Evolutionary conservation across 1,140 invertebrate species (phyloP).

Genomic region (Melanaphis sacchari): DNA sequence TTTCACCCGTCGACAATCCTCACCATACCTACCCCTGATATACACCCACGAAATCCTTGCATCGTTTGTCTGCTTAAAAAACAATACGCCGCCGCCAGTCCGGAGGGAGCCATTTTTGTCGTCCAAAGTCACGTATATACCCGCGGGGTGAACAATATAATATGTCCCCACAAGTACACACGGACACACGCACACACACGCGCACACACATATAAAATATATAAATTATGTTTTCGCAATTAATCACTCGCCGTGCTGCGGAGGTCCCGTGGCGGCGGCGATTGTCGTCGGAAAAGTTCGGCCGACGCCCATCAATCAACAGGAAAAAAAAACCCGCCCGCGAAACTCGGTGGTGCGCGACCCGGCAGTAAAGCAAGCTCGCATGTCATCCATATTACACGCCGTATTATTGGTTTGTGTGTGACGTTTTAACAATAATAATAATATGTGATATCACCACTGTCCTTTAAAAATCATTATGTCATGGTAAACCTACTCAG

Average conservation of each 20-base stretch:
- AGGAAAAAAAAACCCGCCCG: background rate
- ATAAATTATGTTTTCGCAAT: slow-evolving; percentile 15
- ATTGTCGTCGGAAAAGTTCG: background rate
- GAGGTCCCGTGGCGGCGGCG: background rate
- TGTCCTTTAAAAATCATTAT: background rate
- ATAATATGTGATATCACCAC: background rate
- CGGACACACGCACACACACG: background rate
- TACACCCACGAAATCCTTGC: background rate
- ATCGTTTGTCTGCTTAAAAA: slow-evolving; percentile 7
- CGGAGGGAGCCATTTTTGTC: slow-evolving; percentile 8
- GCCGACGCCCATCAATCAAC: slow-evolving; percentile 6
- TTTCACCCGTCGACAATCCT: background rate
- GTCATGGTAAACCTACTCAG: background rate
- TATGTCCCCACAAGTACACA: background rate
- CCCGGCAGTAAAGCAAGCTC: background rate
- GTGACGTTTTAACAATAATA: slow-evolving; percentile 1
- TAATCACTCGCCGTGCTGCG: background rate
- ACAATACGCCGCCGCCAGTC: background rate
- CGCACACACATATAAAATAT: background rate
- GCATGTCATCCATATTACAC: background rate
- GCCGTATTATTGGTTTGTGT: slow-evolving; percentile 13
- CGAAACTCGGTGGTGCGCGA: background rate
- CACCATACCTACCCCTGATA: background rate
- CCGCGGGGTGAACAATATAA: slow-evolving; percentile 8
- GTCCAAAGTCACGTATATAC: background rate